Evolutionary conservation across 2,888 invertebrate species (phyloP).

Genomic region (Sepioteuthis lessoniana): DNA sequence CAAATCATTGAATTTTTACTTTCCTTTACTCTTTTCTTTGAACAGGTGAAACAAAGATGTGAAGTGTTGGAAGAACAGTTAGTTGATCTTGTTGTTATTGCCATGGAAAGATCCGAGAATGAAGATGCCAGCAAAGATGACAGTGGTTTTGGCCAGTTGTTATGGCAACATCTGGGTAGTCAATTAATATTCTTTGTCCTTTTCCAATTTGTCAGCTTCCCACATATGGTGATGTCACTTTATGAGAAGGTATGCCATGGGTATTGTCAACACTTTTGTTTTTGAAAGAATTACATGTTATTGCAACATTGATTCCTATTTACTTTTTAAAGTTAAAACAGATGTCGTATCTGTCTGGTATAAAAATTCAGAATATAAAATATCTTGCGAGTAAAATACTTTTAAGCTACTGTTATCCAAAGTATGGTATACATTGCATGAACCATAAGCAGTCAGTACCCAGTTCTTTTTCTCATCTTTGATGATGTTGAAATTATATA

Average conservation of each 20-base stretch:
- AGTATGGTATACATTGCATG: too few relatives aligned
- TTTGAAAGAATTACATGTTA: not conserved
- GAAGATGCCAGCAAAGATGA: constrained; percentile 64
- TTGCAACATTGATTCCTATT: too few relatives aligned
- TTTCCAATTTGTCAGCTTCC: constrained; percentile 94
- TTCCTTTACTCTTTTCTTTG: constrained; percentile 50
- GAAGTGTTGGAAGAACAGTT: constrained; percentile 92
- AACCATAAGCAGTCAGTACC: too few relatives aligned
- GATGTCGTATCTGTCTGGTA: too few relatives aligned
- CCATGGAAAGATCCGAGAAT: constrained; percentile 91
- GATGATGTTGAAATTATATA: too few relatives aligned
- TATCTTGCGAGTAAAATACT: too few relatives aligned
- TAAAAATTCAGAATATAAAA: too few relatives aligned
- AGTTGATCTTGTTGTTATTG: constrained; percentile 90
- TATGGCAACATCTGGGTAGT: constrained; percentile 92
- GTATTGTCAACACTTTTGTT: not conserved
- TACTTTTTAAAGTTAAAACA: too few relatives aligned
- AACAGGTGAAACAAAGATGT: constrained; percentile 87
- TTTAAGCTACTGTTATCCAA: too few relatives aligned
- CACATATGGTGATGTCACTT: constrained; percentile 90
- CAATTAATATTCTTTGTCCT: constrained; percentile 95
- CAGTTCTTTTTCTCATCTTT: too few relatives aligned
- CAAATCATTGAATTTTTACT: not conserved
- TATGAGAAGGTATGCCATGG: constrained; percentile 82
- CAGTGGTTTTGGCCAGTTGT: constrained; percentile 66